These are phyloP conservation scores for Dasysyrphus tricinctus DNA, from an alignment of 2,888 invertebrate genomes.

Conservation along the genomic window DNA sequence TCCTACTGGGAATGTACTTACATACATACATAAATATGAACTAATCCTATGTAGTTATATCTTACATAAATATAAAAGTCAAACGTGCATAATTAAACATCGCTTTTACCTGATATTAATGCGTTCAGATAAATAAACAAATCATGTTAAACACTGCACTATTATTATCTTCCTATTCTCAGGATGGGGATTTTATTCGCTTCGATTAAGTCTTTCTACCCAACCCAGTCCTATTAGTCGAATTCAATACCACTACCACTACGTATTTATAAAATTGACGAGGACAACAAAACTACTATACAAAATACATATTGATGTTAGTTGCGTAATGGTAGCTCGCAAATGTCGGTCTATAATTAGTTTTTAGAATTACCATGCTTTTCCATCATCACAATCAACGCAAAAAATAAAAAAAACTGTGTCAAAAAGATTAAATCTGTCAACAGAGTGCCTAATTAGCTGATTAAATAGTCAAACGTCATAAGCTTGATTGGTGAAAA, in stretches of 20 bases:
- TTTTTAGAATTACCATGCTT: conserved; percentile 38
- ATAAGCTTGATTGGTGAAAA: conserved; percentile 30
- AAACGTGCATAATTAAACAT: too few relatives aligned
- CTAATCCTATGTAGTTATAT: too few relatives aligned
- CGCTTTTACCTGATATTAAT: too few relatives aligned
- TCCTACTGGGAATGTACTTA: too few relatives aligned
- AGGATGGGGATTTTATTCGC: neutral
- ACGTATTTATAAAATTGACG: neutral
- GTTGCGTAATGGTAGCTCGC: conserved; percentile 36
- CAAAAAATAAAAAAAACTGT: conserved; percentile 17
- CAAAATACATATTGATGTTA: neutral
- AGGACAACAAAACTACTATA: neutral
- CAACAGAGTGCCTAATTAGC: conserved; percentile 51
- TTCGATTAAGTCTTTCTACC: neutral
- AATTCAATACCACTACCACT: neutral
- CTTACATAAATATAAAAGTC: too few relatives aligned
- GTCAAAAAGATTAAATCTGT: conserved; percentile 41
- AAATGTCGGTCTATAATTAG: conserved; percentile 43
- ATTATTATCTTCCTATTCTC: neutral
- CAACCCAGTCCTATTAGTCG: neutral
- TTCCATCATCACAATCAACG: conserved; percentile 1
- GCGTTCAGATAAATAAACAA: neutral
- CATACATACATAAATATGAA: too few relatives aligned
- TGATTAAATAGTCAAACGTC: conserved; percentile 39
- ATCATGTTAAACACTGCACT: neutral